Conservation (phyloP, 1,140 invertebrate genomes). For the Diachasmimorpha longicaudata region DNA sequence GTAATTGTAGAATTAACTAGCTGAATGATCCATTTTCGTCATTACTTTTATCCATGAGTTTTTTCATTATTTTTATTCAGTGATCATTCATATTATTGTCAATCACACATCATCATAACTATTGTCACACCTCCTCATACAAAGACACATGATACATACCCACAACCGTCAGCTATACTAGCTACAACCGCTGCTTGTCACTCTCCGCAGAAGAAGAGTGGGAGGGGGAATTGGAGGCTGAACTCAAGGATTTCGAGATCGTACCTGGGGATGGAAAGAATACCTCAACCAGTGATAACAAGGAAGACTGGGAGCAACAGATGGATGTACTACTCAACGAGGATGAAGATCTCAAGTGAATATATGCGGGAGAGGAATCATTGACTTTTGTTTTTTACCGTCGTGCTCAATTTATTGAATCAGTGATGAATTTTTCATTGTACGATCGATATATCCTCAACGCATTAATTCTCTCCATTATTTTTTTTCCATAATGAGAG, state of each 20-base stretch:
- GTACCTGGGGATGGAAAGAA: conserved; percentile 61
- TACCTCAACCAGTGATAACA: conserved; percentile 28
- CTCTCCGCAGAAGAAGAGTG: conserved; percentile 82
- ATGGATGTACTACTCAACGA: conserved; percentile 67
- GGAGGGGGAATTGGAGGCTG: conserved; percentile 91
- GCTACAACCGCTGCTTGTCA: conserved; percentile 58
- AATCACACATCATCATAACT: conserved; percentile 21
- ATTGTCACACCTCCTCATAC: conserved; percentile 29
- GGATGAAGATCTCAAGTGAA: conserved; percentile 60
- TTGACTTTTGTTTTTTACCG: neutral
- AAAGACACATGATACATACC: conserved; percentile 30
- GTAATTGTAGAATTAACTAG: neutral
- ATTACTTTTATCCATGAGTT: conserved; percentile 5
- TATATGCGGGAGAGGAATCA: neutral
- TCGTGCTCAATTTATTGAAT: neutral
- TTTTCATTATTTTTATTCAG: neutral
- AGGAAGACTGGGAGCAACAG: conserved; percentile 67
- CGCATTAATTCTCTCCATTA: neutral
- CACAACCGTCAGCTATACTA: conserved; percentile 50
- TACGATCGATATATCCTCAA: neutral
- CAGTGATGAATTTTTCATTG: neutral
- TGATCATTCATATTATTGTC: conserved; percentile 8
- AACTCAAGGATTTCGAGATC: conserved; percentile 91
- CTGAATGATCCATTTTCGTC: conserved; percentile 1
- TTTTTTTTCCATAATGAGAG: neutral